Base-by-base conservation (phyloP, 1,140 invertebrate species). In the Drosophila varians region DNA sequence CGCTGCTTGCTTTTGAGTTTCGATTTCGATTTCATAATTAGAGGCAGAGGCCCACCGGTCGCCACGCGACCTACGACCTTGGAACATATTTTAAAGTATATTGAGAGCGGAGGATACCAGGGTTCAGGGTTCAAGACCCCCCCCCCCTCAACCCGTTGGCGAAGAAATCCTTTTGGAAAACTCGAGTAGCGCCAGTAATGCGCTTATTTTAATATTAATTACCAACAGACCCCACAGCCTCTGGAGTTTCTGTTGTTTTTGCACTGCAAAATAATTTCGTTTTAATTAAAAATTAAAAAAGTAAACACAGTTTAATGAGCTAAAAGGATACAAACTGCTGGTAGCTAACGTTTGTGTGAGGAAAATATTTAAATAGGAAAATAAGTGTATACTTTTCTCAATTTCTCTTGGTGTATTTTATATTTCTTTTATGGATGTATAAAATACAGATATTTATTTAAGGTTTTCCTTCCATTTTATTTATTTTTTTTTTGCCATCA, bases 181-280 rank as follows among this genome's bases (percentile, higher is more conserved):
- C 38, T 40, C 12, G 38, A 18, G 1, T 9, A 55, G 11, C 16
- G 6, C 14, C 66, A 58, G 65, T 79, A 79, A 77, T 77, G 82
- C 65, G 82, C 77, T 75, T 87, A 82, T 77, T 86, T 86, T 87
- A 54, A 77, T 77, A 70, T 87, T 87, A 80, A 87, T 86, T 86
- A 80, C 77, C 74, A 82, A 65, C 82, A 87, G 82, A 77, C 25
- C 11, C n/a, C n/a, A n/a, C n/a, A n/a, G 4, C 4, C 8, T 23
- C 16, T 12, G 12, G 18, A 23, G n/a, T 3, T 19, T 43, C 12
- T 36, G 36, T n/a, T n/a, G n/a, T n/a, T n/a, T 12, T 42, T 48
- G 8, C 26, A 56, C 14, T 23, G 0, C n/a, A n/a, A 34, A 36
- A 47, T 4, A 5, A n/a, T 7, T 11, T 31, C n/a, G 4, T 31